These are phyloP conservation scores for Picus viridis DNA, from an alignment of 2,797 vertebrate genomes.

Conservation along the genomic window DNA sequence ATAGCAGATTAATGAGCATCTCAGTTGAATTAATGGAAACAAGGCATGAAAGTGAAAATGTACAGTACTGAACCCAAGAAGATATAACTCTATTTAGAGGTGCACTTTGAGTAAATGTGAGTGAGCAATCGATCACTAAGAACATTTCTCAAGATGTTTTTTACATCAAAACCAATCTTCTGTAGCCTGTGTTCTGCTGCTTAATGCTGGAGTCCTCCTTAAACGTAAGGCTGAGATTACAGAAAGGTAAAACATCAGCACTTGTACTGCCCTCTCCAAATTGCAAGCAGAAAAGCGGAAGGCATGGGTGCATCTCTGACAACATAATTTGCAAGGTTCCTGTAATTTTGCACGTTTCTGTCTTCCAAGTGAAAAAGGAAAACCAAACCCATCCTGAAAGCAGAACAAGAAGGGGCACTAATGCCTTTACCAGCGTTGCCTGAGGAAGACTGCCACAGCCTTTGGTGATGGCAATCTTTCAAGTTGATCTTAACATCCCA, in stretches of 20 bases:
- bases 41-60: conserved; percentile 2
- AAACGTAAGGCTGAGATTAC: neutral
- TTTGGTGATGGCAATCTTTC: neutral
- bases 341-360: neutral
- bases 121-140: neutral
- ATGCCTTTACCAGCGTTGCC: neutral
- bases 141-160: neutral
- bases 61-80: neutral
- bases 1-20: neutral
- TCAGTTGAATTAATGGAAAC: neutral
- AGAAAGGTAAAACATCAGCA: neutral
- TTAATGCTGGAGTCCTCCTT: neutral
- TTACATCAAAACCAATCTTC: neutral
- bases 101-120: neutral
- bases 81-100: neutral
- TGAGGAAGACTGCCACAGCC: neutral
- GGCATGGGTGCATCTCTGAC: neutral
- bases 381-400: neutral
- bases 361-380: neutral
- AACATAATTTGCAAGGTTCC: neutral
- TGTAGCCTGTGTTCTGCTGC: neutral
- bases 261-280: neutral
- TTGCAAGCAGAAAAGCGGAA: neutral
- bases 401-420: neutral
- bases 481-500: neutral